Evolutionary conservation across 2,888 invertebrate genomes (phyloP), one percentile per base, ranked within the genome.

Genomic region (Cephalotes varians): DNA sequence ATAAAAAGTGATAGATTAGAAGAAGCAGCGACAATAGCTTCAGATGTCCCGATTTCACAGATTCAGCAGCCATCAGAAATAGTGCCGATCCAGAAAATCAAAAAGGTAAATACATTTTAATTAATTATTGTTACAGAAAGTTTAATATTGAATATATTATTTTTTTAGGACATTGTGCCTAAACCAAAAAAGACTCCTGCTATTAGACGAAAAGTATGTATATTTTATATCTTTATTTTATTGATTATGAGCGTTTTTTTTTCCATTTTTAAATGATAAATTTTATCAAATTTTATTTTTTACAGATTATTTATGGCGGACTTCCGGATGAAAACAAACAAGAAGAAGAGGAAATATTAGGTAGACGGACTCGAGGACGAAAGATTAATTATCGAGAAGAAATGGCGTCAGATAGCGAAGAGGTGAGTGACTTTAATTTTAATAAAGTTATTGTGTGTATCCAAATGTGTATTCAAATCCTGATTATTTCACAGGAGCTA

Each of bases 351-450:
- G 96, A 96, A 95, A 95, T 96, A 56, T 95, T 96, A 82, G 95
- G 96, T 73, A 95, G 97, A 91, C 95, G 97, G 87, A 97, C 97
- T 0, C 94, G 97, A 7, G 97, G 97, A 86, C 96, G 96, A 90
- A 97, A 97, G 94, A 97, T 97, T 85, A 96, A 97, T 93, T 98
- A 98, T 91, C 96, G 97, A 4, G 98, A 98, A 94, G 96, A 96
- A 92, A 95, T 97, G 73, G 97, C 96, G 86, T 97, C 97, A 0
- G 97, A 97, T 93, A 97, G 96, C 69, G 97, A 97, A 92, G 97
- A 97, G 93, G 97, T 97, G 95, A 95, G 64, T 49, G 62, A 71
- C 67, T 44, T 28, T 51, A 51, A 21, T 28, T 64, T 69, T 69
- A 40, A 71, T 10, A n/a, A 67, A 69, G 7, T 64, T 67, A 47